Evolutionary conservation across 2,797 vertebrate genomes (phyloP).

Genomic region (Triplophysa bombifrons): DNA sequence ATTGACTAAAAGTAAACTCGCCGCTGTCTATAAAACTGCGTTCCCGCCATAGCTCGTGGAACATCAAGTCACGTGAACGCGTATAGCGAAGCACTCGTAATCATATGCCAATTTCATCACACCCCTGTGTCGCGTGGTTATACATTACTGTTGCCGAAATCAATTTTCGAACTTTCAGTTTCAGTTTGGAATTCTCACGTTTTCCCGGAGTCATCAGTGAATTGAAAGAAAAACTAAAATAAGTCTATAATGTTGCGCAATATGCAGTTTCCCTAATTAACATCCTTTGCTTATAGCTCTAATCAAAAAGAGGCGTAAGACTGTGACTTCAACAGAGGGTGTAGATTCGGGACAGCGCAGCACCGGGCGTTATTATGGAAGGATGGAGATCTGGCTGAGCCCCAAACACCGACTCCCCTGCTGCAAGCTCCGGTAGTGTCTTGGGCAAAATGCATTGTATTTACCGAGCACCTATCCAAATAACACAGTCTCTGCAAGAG

Average conservation of each 20-base stretch:
- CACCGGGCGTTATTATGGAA: slow-evolving; percentile 49
- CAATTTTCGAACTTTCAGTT: slow-evolving; percentile 27
- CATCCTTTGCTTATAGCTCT: background rate
- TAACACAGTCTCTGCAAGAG: slow-evolving; percentile 51
- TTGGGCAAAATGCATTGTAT: slow-evolving; percentile 58
- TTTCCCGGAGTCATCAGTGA: background rate
- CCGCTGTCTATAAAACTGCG: background rate
- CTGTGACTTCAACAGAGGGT: slow-evolving; percentile 42
- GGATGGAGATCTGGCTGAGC: slow-evolving; percentile 63
- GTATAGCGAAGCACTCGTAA: slow-evolving; percentile 40
- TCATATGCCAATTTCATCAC: slow-evolving; percentile 49
- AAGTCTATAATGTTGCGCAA: background rate
- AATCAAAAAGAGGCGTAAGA: slow-evolving; percentile 26
- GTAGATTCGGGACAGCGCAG: slow-evolving; percentile 31
- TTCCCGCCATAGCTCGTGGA: slow-evolving; percentile 25
- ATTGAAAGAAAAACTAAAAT: background rate
- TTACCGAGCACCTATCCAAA: slow-evolving; percentile 48
- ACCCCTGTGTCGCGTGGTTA: slow-evolving; percentile 46
- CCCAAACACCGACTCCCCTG: slow-evolving; percentile 53
- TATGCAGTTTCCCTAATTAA: background rate
- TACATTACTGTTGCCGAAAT: slow-evolving; percentile 12
- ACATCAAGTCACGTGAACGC: slow-evolving; percentile 58
- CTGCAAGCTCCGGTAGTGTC: slow-evolving; percentile 57
- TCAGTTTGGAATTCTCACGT: background rate
- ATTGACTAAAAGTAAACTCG: background rate